Evolutionary conservation across 2,888 invertebrate species (phyloP).

Genomic region (Amphimallon solstitiale): DNA sequence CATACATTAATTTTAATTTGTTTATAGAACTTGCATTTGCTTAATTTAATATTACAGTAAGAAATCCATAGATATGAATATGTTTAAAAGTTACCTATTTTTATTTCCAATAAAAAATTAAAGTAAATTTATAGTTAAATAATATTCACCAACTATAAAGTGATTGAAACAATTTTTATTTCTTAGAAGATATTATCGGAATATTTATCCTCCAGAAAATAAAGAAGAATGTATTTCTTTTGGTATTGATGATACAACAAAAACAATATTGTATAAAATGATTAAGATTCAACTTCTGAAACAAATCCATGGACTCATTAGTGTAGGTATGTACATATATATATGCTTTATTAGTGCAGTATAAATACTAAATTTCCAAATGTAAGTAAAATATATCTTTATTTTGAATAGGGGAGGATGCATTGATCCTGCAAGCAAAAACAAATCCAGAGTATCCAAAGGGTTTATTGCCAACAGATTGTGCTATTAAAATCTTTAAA

Average conservation of each 20-base stretch:
- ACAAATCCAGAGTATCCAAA: constrained; percentile 67
- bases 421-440: constrained; percentile 89
- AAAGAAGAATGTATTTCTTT: constrained; percentile 79
- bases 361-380: no score
- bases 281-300: constrained; percentile 82
- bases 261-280: constrained; percentile 87
- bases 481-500: constrained; percentile 91
- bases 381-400: not conserved
- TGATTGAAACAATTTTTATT: no score
- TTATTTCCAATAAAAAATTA: no score
- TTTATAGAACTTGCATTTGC: no score
- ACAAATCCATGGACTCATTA: constrained; percentile 89
- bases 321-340: constrained; percentile 71
- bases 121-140: no score
- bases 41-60: constrained; percentile 60
- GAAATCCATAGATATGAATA: constrained; percentile 68
- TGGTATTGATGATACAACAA: constrained; percentile 88
- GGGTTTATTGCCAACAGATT: constrained; percentile 66
- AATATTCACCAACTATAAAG: no score
- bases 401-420: constrained; percentile 72
- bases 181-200: constrained; percentile 83
- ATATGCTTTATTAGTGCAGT: no score
- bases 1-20: no score
- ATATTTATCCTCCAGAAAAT: no score
- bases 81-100: constrained; percentile 78